Conservation (phyloP, 2,797 vertebrate genomes). For the Microtus obscurus region DNA sequence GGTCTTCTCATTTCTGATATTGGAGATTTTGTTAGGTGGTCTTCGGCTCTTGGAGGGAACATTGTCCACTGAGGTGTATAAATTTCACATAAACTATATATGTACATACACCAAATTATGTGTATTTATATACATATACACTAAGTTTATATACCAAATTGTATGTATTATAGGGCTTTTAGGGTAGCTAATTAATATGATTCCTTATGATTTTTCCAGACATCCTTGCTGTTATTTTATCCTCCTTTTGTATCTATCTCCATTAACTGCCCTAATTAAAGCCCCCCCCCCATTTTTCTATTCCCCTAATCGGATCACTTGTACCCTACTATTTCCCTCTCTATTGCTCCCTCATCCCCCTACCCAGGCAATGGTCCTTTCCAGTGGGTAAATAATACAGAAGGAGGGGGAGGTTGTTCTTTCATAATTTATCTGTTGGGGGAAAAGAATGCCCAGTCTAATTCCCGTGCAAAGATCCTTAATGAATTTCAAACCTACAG, state of each 20-base stretch:
- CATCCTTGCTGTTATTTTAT: neutral
- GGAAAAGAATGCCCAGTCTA: neutral
- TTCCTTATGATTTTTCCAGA: neutral
- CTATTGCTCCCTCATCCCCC: neutral
- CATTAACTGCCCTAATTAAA: neutral
- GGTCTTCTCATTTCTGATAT: neutral
- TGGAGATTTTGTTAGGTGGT: neutral
- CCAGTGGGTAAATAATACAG: neutral
- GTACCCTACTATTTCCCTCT: neutral
- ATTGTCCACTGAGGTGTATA: neutral
- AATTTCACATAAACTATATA: neutral
- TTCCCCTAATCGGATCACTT: neutral
- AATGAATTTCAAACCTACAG: slow-evolving; percentile 62
- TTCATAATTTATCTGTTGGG: slow-evolving; percentile 7
- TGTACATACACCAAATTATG: neutral
- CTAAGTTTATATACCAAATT: neutral
- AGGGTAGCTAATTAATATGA: neutral
- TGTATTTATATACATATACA: too few species aligned
- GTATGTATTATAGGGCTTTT: neutral
- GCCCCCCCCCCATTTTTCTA: neutral
- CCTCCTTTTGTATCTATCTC: neutral
- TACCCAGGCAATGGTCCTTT: neutral
- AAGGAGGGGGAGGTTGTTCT: neutral
- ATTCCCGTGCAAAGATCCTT: slow-evolving; percentile 43
- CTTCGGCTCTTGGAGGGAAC: neutral